Conservation (phyloP, 1,140 invertebrate genomes). For the Zelostemma sp. region DNA sequence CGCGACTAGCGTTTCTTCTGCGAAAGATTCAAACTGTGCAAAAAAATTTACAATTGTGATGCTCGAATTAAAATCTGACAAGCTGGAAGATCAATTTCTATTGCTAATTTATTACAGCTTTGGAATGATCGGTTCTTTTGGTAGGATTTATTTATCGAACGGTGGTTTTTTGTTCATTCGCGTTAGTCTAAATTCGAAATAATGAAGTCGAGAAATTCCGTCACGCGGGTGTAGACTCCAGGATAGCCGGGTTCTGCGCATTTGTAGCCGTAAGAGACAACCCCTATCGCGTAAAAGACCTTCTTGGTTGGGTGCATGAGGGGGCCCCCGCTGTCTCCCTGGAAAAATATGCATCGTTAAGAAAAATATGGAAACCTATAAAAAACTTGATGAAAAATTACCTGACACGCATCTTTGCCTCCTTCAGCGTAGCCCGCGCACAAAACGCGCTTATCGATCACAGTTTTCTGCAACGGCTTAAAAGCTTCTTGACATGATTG, state of each 20-base stretch:
- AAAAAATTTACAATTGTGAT: background rate
- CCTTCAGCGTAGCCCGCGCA: conserved; percentile 82
- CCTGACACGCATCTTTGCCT: conserved; percentile 86
- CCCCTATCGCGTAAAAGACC: conserved; percentile 75
- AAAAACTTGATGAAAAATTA: conserved; percentile 40
- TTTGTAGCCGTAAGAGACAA: conserved; percentile 81
- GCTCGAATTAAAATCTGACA: no score
- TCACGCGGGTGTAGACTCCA: no score
- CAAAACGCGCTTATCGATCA: conserved; percentile 77
- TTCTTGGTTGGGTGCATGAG: conserved; percentile 73
- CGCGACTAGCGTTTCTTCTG: conserved; percentile 50
- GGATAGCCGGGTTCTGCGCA: conserved; percentile 82
- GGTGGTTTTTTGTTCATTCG: no score
- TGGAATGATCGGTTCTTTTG: no score
- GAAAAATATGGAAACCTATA: background rate
- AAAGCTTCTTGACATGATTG: conserved; percentile 74
- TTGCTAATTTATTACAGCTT: no score
- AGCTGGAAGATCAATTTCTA: no score
- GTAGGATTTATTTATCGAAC: no score
- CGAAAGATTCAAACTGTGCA: conserved; percentile 62
- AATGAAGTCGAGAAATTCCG: conserved; percentile 76
- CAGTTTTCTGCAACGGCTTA: conserved; percentile 67
- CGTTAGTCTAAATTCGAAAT: conserved; percentile 20
- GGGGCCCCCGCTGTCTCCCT: conserved; percentile 89
- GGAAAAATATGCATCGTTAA: no score